These are phyloP conservation scores for Microctenopoma stevenorrisi DNA, from an alignment of 2,797 vertebrate species.

Conservation along the genomic window DNA sequence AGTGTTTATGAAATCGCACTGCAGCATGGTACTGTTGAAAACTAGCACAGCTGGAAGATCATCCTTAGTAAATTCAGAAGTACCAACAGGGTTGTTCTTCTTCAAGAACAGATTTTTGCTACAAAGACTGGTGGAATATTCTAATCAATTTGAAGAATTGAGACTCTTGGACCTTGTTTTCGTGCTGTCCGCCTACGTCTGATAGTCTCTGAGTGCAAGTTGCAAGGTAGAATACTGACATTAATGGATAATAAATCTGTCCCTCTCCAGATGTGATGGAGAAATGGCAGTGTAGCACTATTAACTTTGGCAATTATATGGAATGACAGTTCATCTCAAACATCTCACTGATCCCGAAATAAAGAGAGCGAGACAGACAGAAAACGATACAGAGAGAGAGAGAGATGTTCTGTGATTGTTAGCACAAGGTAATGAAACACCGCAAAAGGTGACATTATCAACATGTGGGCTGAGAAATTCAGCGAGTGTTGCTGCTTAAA, in stretches of 20 bases:
- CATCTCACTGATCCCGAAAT: constrained; percentile 67
- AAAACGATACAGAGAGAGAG: not conserved
- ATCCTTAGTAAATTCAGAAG: too few relatives aligned
- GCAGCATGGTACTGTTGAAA: not conserved
- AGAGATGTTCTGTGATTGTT: constrained; percentile 63
- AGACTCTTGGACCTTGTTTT: too few relatives aligned
- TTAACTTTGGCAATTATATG: constrained; percentile 64
- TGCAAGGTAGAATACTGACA: constrained; percentile 47
- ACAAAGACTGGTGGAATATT: too few relatives aligned
- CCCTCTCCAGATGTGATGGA: constrained; percentile 46
- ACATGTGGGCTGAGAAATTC: constrained; percentile 74
- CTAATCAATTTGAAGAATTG: too few relatives aligned
- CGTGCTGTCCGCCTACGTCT: constrained; percentile 7
- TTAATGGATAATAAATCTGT: constrained; percentile 60
- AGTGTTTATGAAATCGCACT: constrained; percentile 4
- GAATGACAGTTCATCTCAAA: constrained; percentile 58
- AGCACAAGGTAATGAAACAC: constrained; percentile 79
- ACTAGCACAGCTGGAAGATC: too few relatives aligned
- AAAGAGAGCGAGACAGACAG: constrained; percentile 37
- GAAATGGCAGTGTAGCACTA: constrained; percentile 42
- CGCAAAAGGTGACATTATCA: constrained; percentile 81
- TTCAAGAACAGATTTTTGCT: not conserved
- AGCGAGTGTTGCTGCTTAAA: constrained; percentile 72
- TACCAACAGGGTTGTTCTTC: not conserved
- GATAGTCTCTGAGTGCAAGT: constrained; percentile 40